Percentiles rank a stretch among this genome's conserved stretches.
Evolutionary conservation across 2,113 vertebrate species (phyloP).

Genomic region (Sphyrna mokarran): DNA sequence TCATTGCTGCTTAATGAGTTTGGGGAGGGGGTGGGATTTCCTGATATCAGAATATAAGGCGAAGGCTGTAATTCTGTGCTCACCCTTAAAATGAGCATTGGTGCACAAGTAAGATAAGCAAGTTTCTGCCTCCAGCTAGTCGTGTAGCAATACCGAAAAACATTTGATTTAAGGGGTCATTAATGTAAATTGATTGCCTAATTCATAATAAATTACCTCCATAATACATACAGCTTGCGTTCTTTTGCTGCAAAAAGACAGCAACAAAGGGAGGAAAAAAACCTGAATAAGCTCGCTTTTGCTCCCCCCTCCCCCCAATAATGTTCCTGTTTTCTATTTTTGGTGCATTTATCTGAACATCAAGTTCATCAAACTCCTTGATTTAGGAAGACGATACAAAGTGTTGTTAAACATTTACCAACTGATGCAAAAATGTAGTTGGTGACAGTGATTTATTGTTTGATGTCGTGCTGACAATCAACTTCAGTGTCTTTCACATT

Average conservation of each 20-base stretch:
- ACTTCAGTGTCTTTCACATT: background rate
- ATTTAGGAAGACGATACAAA: background rate
- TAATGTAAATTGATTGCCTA: constrained; percentile 15
- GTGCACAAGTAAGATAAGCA: background rate
- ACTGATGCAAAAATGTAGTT: background rate
- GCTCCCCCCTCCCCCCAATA: too few relatives aligned
- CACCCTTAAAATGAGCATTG: background rate
- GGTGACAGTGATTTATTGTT: background rate
- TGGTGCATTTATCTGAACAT: background rate
- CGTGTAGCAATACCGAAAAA: too few relatives aligned
- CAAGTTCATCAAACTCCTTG: background rate
- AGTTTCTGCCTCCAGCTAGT: background rate
- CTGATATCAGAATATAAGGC: background rate
- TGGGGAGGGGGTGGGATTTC: background rate
- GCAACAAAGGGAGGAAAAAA: background rate
- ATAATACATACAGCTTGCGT: too few relatives aligned
- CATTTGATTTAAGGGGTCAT: constrained; percentile 8
- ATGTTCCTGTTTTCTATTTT: background rate
- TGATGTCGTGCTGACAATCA: background rate
- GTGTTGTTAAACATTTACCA: background rate
- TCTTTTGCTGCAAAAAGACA: background rate
- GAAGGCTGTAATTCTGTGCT: background rate
- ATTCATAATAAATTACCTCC: background rate
- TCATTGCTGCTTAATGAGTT: background rate
- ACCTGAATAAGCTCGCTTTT: background rate